Evolutionary conservation across 2,888 invertebrate genomes (phyloP).

Genomic region (Napeogenes inachia): DNA sequence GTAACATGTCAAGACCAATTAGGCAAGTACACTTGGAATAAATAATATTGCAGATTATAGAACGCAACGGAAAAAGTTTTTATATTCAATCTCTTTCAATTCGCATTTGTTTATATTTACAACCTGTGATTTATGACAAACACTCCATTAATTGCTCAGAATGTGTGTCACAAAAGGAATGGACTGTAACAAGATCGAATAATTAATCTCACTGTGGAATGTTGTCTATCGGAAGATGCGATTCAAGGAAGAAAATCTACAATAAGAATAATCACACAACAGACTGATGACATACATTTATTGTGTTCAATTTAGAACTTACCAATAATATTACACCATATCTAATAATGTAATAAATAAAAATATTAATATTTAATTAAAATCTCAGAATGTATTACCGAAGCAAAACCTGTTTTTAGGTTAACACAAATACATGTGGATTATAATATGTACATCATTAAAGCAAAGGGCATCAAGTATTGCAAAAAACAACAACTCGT

Average conservation of each 20-base stretch:
- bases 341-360: not conserved
- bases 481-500: constrained; percentile 34
- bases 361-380: not conserved
- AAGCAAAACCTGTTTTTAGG: constrained; percentile 16
- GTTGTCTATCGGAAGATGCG: not conserved
- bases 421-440: constrained; percentile 14
- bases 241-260: constrained; percentile 1
- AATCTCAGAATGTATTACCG: constrained; percentile 4
- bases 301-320: not conserved
- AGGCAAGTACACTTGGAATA: too few relatives aligned
- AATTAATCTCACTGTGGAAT: not conserved
- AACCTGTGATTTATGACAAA: not conserved
- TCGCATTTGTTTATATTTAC: too few relatives aligned
- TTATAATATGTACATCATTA: constrained; percentile 30
- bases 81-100: too few relatives aligned
- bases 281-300: not conserved
- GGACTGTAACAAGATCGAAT: not conserved
- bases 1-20: too few relatives aligned
- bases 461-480: constrained; percentile 33
- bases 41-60: too few relatives aligned
- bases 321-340: not conserved
- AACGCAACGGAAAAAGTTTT: too few relatives aligned
- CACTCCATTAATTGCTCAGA: not conserved
- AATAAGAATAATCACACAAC: not conserved
- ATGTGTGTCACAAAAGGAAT: constrained; percentile 4